Evolutionary conservation across 2,797 vertebrate genomes (phyloP).

Genomic region (Eulemur mongoz): DNA sequence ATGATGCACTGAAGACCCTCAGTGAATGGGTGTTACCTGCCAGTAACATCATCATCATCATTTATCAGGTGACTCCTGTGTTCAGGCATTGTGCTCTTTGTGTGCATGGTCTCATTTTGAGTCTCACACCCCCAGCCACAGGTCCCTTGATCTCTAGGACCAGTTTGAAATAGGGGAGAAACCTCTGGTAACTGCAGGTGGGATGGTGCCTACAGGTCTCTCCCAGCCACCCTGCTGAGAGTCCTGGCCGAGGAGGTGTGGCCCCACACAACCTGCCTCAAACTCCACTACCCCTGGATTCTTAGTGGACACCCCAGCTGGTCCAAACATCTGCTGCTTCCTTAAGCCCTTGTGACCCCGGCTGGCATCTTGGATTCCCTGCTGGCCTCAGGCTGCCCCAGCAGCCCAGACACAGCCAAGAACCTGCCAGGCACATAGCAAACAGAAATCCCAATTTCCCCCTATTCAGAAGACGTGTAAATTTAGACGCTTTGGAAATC

Average conservation of each 20-base stretch:
- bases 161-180: not conserved
- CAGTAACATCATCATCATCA: too few species aligned
- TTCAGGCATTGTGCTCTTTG: not conserved
- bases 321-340: not conserved
- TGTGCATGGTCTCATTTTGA: not conserved
- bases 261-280: not conserved
- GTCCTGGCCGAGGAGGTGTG: too few species aligned
- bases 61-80: not conserved
- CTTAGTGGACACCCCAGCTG: too few species aligned
- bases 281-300: not conserved
- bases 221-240: not conserved
- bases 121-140: not conserved
- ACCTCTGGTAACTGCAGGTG: not conserved
- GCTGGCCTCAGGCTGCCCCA: not conserved
- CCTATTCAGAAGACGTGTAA: slow-evolving; percentile 25
- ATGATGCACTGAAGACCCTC: not conserved
- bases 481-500: slow-evolving; percentile 51
- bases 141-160: rapidly evolving
- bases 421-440: not conserved
- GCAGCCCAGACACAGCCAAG: not conserved
- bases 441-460: not conserved
- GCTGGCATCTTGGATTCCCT: not conserved
- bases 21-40: not conserved
- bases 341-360: not conserved
- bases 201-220: not conserved